phyloP scores from a whole-genome alignment of 1,140 invertebrate species.

The Drosophila dunni region DNA sequence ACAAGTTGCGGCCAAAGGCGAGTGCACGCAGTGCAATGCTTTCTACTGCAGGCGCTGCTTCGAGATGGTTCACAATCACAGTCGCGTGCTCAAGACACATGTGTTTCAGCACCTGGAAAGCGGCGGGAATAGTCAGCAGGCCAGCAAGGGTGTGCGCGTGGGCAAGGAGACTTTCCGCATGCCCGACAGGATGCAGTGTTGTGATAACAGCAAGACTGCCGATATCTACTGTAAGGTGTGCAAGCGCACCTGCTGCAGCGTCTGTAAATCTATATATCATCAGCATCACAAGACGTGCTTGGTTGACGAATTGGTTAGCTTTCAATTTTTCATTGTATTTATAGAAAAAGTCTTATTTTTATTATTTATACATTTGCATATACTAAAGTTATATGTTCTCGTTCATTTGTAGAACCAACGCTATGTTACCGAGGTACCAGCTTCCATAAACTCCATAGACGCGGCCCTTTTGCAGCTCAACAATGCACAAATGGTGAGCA shows the following conservation, averaged over 20 bases:
- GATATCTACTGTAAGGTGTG: slow-evolving; percentile 50
- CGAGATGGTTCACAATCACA: slow-evolving; percentile 57
- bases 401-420: slow-evolving; percentile 41
- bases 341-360: neutral
- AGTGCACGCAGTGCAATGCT: slow-evolving; percentile 65
- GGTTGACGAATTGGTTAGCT: slow-evolving; percentile 39
- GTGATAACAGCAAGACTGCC: slow-evolving; percentile 5
- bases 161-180: slow-evolving; percentile 42
- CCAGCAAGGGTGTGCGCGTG: slow-evolving; percentile 14
- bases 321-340: neutral
- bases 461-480: slow-evolving; percentile 28
- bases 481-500: slow-evolving; percentile 51
- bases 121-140: neutral
- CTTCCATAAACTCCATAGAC: slow-evolving; percentile 27
- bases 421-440: slow-evolving; percentile 36
- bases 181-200: slow-evolving; percentile 32
- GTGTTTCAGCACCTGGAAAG: slow-evolving; percentile 7
- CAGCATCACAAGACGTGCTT: neutral
- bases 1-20: slow-evolving; percentile 21
- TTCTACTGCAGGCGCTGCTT: slow-evolving; percentile 69
- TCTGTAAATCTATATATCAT: slow-evolving; percentile 22
- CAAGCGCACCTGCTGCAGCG: slow-evolving; percentile 5
- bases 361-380: neutral
- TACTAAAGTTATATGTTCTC: neutral
- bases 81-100: slow-evolving; percentile 67